Evolutionary conservation across 2,888 invertebrate species (phyloP).

Genomic region (Cataglyphis cursor): DNA sequence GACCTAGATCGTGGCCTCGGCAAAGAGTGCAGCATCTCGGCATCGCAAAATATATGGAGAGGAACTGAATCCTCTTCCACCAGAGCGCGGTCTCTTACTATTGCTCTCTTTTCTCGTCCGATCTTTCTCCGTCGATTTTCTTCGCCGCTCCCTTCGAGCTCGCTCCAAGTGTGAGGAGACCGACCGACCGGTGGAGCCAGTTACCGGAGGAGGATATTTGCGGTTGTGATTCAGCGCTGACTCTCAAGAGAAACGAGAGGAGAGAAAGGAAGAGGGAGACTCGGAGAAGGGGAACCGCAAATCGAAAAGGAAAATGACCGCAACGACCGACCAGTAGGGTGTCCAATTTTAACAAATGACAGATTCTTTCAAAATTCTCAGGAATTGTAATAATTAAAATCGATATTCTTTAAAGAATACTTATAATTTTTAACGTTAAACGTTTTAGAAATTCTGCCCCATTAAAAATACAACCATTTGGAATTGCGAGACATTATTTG

Average conservation of each 20-base stretch:
- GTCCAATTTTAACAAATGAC: conserved; percentile 31
- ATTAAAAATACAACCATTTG: background rate
- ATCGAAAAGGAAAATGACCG: conserved; percentile 73
- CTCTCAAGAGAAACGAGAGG: conserved; percentile 48
- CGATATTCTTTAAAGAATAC: background rate
- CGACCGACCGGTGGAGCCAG: conserved; percentile 65
- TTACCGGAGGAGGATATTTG: conserved; percentile 79
- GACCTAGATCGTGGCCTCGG: conserved; percentile 81
- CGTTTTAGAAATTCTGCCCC: background rate
- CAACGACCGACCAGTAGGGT: conserved; percentile 67
- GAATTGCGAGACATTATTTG: background rate
- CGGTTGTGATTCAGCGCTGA: conserved; percentile 80
- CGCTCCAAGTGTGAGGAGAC: conserved; percentile 48
- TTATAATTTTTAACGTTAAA: background rate
- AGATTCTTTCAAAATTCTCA: conserved; percentile 6
- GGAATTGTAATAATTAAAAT: background rate
- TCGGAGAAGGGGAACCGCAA: conserved; percentile 50
- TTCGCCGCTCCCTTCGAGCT: conserved; percentile 47
- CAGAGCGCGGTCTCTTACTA: conserved; percentile 37
- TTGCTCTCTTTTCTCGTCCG: conserved; percentile 29
- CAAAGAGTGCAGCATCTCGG: conserved; percentile 54
- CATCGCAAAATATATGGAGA: conserved; percentile 61
- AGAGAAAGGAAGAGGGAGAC: conserved; percentile 14
- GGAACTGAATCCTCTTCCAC: conserved; percentile 51
- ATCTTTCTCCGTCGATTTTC: conserved; percentile 36